Percentiles rank a stretch among this genome's conserved stretches.
These are phyloP conservation scores for Tachina lurida DNA, from an alignment of 2,888 invertebrate genomes.

Conservation along the genomic window DNA sequence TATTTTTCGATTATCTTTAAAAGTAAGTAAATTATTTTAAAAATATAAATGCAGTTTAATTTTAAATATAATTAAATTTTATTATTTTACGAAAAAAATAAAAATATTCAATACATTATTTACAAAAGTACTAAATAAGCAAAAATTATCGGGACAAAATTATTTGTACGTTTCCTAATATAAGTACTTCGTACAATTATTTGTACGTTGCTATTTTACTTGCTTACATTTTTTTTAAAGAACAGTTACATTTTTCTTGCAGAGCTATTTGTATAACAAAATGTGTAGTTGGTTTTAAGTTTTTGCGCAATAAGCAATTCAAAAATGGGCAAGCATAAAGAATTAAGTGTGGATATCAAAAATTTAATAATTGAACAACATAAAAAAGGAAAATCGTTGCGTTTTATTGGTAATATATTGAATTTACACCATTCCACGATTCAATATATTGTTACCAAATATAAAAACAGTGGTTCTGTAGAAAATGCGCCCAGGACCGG, in stretches of 20 bases:
- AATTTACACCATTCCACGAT: conserved; percentile 22
- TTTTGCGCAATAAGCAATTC: conserved; percentile 2
- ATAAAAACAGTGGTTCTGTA: conserved; percentile 24
- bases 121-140: too few relatives aligned
- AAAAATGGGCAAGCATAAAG: conserved; percentile 19
- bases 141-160: neutral
- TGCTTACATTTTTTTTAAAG: conserved; percentile 26
- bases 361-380: conserved; percentile 21
- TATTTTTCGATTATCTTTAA: too few relatives aligned
- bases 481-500: neutral
- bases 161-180: conserved; percentile 14
- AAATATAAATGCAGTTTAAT: too few relatives aligned
- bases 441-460: conserved; percentile 25
- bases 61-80: too few relatives aligned
- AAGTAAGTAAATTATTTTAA: too few relatives aligned
- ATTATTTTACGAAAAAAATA: too few relatives aligned
- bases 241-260: conserved; percentile 2
- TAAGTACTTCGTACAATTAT: conserved; percentile 26
- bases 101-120: too few relatives aligned
- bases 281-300: neutral
- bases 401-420: conserved; percentile 1
- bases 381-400: conserved; percentile 21
- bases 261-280: too few relatives aligned
- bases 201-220: conserved; percentile 3
- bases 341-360: conserved; percentile 24